These are phyloP conservation scores for Ypsolopha sequella DNA, from an alignment of 2,888 invertebrate species.

Conservation along the genomic window DNA sequence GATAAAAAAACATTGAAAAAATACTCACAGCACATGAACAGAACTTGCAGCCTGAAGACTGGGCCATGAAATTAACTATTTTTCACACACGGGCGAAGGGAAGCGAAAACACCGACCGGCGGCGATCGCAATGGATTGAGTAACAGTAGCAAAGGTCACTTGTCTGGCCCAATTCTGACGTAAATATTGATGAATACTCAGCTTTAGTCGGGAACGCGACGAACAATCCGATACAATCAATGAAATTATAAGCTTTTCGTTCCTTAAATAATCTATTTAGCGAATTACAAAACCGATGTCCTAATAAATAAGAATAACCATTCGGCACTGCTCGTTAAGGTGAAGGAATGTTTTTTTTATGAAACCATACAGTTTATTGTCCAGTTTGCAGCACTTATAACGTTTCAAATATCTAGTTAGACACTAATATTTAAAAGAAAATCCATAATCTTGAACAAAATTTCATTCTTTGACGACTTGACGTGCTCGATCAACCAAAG, in stretches of 20 bases:
- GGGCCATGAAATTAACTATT: too few species aligned
- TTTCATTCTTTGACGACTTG: neutral
- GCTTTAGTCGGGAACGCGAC: neutral
- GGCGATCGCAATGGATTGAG: neutral
- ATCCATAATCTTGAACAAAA: neutral
- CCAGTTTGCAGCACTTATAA: neutral
- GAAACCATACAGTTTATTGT: neutral
- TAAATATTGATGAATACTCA: neutral
- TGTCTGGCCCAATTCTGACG: neutral
- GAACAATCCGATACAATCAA: neutral
- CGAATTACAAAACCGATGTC: neutral
- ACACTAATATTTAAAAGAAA: neutral
- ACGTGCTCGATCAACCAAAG: slow-evolving; percentile 1
- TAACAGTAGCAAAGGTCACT: neutral
- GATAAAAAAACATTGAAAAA: too few species aligned
- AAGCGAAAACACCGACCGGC: neutral
- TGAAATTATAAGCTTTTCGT: neutral
- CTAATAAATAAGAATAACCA: neutral
- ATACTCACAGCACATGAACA: too few species aligned
- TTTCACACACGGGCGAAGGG: too few species aligned
- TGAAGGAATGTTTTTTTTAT: neutral
- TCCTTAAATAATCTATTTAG: neutral
- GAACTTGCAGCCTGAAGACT: too few species aligned
- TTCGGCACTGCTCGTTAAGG: neutral
- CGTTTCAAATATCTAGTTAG: neutral